Percentiles rank a stretch among this genome's conserved stretches.
Conservation (phyloP, 2,888 invertebrate genomes). For the Congeria kusceri region DNA sequence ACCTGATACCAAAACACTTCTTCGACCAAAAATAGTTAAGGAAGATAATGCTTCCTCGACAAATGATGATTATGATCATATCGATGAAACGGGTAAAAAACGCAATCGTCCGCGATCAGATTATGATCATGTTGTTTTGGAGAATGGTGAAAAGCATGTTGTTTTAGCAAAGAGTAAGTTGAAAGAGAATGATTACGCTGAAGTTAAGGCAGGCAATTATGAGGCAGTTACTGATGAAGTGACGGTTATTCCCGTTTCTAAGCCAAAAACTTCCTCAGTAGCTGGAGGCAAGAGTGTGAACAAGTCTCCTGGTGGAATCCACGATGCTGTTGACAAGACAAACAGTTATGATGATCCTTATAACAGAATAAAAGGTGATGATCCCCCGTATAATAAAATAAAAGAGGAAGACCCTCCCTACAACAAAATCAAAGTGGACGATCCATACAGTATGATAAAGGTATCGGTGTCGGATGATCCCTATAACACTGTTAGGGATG, state of each 20-base stretch:
- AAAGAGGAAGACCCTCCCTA: slow-evolving; percentile 65
- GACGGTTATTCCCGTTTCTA: slow-evolving; percentile 36
- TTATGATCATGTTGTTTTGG: slow-evolving; percentile 69
- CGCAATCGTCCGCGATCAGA: slow-evolving; percentile 58
- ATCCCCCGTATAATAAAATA: slow-evolving; percentile 58
- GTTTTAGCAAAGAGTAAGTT: slow-evolving; percentile 46
- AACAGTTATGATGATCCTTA: slow-evolving; percentile 51
- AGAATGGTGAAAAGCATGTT: slow-evolving; percentile 50
- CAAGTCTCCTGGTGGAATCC: slow-evolving; percentile 3
- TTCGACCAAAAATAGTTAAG: background rate
- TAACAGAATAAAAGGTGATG: slow-evolving; percentile 56
- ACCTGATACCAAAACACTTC: background rate
- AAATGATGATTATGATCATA: slow-evolving; percentile 75
- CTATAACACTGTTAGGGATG: slow-evolving; percentile 66
- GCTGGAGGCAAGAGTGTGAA: background rate
- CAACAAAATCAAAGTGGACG: slow-evolving; percentile 63
- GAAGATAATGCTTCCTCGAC: background rate
- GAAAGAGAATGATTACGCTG: slow-evolving; percentile 67
- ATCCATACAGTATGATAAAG: slow-evolving; percentile 41
- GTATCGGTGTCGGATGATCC: slow-evolving; percentile 55
- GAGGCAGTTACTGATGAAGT: slow-evolving; percentile 57
- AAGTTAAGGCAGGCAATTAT: slow-evolving; percentile 63
- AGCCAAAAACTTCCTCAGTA: slow-evolving; percentile 10
- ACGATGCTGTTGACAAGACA: slow-evolving; percentile 26
- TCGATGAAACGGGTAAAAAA: slow-evolving; percentile 55